Evolutionary conservation across 2,113 vertebrate species (phyloP).

Genomic region (Pelusios castaneus): DNA sequence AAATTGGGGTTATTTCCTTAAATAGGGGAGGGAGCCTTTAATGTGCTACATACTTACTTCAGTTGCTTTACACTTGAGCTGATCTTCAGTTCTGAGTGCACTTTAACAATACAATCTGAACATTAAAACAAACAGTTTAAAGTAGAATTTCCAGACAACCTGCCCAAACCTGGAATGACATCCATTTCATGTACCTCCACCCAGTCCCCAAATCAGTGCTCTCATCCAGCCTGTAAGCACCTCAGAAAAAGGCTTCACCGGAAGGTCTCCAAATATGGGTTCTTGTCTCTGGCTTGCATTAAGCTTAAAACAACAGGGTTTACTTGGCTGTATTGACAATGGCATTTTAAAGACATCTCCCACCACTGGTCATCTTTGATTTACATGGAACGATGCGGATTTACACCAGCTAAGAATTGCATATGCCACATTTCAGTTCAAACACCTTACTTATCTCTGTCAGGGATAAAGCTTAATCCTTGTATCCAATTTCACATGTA

Average conservation of each 20-base stretch:
- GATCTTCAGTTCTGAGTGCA: constrained; percentile 13
- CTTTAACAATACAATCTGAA: not conserved
- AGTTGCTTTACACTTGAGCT: not conserved
- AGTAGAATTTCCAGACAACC: rapidly evolving
- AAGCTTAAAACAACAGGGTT: not conserved
- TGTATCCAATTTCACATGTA: not conserved
- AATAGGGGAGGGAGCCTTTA: not conserved
- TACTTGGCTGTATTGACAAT: not conserved
- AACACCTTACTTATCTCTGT: not conserved
- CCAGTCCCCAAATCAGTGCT: not conserved
- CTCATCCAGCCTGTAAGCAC: not conserved
- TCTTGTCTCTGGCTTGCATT: not conserved
- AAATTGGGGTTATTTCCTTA: not conserved
- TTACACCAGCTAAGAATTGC: not conserved
- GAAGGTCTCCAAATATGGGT: not conserved
- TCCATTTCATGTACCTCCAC: not conserved
- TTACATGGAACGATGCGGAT: not conserved
- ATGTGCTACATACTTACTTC: constrained; percentile 5
- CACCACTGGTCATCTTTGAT: not conserved
- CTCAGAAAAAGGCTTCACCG: not conserved
- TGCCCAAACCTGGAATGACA: not conserved
- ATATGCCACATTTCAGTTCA: not conserved
- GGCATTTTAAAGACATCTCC: not conserved
- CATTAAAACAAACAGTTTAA: not conserved
- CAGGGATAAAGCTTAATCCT: not conserved